Conservation (phyloP, 1,140 invertebrate genomes). For the Drosophila kepulauana region DNA sequence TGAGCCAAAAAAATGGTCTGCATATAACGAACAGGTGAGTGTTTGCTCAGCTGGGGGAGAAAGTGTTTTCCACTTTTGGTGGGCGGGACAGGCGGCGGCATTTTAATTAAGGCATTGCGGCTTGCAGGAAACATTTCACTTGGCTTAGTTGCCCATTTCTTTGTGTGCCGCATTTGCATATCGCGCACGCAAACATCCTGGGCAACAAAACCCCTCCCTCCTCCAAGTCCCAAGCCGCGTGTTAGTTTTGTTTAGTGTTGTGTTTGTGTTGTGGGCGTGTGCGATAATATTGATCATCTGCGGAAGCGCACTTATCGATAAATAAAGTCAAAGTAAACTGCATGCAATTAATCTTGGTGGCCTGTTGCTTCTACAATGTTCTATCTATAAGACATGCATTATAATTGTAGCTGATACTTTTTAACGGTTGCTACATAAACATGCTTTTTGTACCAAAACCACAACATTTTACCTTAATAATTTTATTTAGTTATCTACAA, state of each 20-base stretch:
- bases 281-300: constrained; percentile 49
- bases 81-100: constrained; percentile 19
- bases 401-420: background rate
- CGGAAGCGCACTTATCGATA: constrained; percentile 52
- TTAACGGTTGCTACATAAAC: background rate
- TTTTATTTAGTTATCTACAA: too few relatives aligned
- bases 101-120: constrained; percentile 71
- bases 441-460: too few relatives aligned
- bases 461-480: too few relatives aligned
- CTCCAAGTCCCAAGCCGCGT: constrained; percentile 1
- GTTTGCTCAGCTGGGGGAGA: constrained; percentile 16
- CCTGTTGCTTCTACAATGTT: constrained; percentile 37
- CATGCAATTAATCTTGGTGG: constrained; percentile 37
- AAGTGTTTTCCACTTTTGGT: background rate
- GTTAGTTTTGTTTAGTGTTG: constrained; percentile 5
- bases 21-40: constrained; percentile 83
- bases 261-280: constrained; percentile 16
- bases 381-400: background rate
- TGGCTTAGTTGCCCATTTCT: constrained; percentile 72
- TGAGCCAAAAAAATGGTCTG: constrained; percentile 54
- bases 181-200: constrained; percentile 74
- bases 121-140: constrained; percentile 78
- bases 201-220: background rate
- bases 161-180: constrained; percentile 69
- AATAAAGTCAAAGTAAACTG: constrained; percentile 32